Conservation (phyloP, 1,140 invertebrate species). For the Telenomus remus region DNA sequence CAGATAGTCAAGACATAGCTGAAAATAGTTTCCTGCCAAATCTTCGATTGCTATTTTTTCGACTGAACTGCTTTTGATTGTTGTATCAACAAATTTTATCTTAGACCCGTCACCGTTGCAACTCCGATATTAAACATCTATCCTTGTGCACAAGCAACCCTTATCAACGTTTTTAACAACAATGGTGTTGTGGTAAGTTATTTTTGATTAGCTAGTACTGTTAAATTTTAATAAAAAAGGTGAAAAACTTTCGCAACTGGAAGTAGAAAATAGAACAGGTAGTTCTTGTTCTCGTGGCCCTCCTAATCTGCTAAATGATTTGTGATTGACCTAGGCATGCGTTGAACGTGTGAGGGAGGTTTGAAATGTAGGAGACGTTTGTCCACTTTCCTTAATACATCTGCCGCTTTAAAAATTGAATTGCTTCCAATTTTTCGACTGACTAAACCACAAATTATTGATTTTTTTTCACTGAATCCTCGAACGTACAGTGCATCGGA, state of each 20-base stretch:
- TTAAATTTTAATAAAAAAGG: too few species aligned
- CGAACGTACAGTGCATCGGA: constrained; percentile 48
- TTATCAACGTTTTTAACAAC: too few species aligned
- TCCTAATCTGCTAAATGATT: constrained; percentile 27
- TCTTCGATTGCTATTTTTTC: too few species aligned
- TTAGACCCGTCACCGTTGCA: too few species aligned
- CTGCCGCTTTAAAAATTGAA: neutral
- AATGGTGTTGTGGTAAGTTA: too few species aligned
- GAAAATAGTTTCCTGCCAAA: too few species aligned
- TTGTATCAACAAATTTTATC: too few species aligned
- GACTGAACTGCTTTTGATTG: too few species aligned
- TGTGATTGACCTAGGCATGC: constrained; percentile 25
- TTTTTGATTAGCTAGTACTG: too few species aligned
- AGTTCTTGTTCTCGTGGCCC: constrained; percentile 20
- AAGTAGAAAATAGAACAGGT: constrained; percentile 25
- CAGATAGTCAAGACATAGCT: too few species aligned
- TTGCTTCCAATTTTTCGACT: neutral
- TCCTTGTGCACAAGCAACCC: too few species aligned
- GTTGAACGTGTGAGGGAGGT: constrained; percentile 11
- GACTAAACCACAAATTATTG: constrained; percentile 1
- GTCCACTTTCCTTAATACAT: constrained; percentile 1
- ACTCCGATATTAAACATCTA: too few species aligned
- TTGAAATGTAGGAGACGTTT: neutral
- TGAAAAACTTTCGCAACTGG: neutral
- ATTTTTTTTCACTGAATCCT: constrained; percentile 27